Conservation (phyloP, 2,113 vertebrate species). For the Thinocorus orbignyianus region DNA sequence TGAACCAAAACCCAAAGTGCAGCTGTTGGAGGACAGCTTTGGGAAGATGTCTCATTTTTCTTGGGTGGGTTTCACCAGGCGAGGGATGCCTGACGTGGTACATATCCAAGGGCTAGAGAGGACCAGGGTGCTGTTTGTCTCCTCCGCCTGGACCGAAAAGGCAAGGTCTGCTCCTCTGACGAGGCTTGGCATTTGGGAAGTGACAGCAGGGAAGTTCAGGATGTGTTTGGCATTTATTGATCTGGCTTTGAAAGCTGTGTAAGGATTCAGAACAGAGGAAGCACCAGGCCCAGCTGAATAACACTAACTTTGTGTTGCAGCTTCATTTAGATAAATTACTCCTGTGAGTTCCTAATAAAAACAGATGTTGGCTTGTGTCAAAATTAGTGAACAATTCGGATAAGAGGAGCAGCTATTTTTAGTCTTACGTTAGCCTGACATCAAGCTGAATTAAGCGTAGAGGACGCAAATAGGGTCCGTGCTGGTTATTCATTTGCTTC, state of each 20-base stretch:
- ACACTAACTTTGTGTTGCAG: background rate
- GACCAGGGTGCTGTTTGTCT: background rate
- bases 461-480: background rate
- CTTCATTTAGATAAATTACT: constrained; percentile 55
- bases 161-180: background rate
- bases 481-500: background rate
- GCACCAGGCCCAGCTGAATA: background rate
- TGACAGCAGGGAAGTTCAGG: background rate
- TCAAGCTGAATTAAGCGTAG: constrained; percentile 8
- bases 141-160: background rate
- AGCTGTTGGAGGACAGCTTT: background rate
- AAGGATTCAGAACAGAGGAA: background rate
- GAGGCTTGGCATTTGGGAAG: background rate
- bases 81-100: background rate
- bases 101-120: background rate
- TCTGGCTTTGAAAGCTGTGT: background rate
- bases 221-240: background rate
- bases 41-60: background rate
- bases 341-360: constrained; percentile 37
- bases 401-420: constrained; percentile 59
- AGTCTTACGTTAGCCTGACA: constrained; percentile 2
- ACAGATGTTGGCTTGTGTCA: constrained; percentile 52
- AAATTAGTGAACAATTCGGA: constrained; percentile 33
- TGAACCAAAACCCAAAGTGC: background rate
- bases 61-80: background rate